Conservation (phyloP, 2,113 vertebrate genomes). For the Anser brachyrhynchus region DNA sequence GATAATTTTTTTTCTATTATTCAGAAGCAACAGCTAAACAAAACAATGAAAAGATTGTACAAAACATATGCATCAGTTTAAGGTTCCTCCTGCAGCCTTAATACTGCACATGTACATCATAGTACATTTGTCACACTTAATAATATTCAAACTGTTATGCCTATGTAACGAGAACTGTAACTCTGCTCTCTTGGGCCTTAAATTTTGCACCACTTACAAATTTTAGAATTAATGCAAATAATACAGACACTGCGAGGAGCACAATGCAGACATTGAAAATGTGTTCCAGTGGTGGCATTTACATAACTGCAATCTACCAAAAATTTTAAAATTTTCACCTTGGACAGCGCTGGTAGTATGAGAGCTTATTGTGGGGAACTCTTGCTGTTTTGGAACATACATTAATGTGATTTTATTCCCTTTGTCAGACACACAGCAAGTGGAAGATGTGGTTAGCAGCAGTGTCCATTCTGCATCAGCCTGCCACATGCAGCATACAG, state of each 20-base stretch:
- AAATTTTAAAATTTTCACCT: not conserved
- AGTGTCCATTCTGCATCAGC: not conserved
- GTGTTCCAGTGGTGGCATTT: not conserved
- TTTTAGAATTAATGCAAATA: not conserved
- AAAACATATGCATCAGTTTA: not conserved
- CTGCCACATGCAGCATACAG: rapidly evolving
- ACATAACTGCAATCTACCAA: not conserved
- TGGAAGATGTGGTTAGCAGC: not conserved
- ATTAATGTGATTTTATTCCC: not conserved
- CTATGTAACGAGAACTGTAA: not conserved
- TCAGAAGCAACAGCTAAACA: not conserved
- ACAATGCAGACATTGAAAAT: not conserved
- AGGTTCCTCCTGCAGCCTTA: not conserved
- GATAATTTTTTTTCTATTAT: not conserved
- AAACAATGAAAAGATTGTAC: not conserved
- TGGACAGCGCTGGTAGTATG: not conserved
- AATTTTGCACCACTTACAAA: not conserved
- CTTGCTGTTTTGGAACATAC: not conserved
- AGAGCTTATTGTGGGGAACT: not conserved
- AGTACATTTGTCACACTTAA: not conserved
- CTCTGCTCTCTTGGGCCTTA: not conserved
- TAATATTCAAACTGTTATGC: not conserved
- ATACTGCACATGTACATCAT: not conserved
- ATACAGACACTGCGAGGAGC: not conserved
- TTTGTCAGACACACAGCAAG: rapidly evolving